Conservation (phyloP, 2,888 invertebrate species). For the Aspidiotus rigidus region DNA sequence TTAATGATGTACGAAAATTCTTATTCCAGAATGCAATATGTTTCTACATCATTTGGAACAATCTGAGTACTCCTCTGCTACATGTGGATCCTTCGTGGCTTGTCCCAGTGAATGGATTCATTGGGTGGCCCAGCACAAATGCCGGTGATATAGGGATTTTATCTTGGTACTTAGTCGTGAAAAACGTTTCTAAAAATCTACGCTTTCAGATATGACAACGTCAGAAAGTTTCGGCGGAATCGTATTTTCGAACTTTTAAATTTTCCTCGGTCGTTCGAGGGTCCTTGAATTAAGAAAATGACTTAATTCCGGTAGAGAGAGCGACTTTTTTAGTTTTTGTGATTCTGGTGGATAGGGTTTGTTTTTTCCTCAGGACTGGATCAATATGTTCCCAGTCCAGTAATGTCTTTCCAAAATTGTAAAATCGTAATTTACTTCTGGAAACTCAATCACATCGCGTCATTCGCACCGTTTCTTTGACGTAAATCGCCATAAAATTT, state of each 20-base stretch:
- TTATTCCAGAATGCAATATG: conserved; percentile 19
- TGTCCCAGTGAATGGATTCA: background rate
- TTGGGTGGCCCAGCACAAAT: conserved; percentile 16
- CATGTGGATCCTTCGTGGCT: conserved; percentile 20
- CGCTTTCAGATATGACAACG: conserved; percentile 8
- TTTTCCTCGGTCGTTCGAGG: too few species aligned
- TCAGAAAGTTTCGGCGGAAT: background rate
- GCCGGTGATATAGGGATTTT: conserved; percentile 22
- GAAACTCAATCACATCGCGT: too few species aligned
- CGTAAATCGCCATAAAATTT: too few species aligned
- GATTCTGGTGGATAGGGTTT: background rate
- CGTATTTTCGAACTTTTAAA: too few species aligned
- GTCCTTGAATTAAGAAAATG: background rate
- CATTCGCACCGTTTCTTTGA: too few species aligned
- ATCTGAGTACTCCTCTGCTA: conserved; percentile 11
- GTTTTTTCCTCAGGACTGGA: too few species aligned
- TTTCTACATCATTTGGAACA: conserved; percentile 20
- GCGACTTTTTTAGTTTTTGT: background rate
- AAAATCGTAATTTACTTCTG: too few species aligned
- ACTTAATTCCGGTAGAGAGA: background rate
- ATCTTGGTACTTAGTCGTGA: conserved; percentile 24
- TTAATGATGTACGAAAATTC: too few species aligned
- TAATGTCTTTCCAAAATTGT: too few species aligned
- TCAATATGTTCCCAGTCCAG: too few species aligned
- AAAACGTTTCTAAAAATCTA: conserved; percentile 22